Evolutionary conservation across 2,113 vertebrate genomes (phyloP), one percentile per base, ranked within the genome.

Genomic region (Arizona elegans): DNA sequence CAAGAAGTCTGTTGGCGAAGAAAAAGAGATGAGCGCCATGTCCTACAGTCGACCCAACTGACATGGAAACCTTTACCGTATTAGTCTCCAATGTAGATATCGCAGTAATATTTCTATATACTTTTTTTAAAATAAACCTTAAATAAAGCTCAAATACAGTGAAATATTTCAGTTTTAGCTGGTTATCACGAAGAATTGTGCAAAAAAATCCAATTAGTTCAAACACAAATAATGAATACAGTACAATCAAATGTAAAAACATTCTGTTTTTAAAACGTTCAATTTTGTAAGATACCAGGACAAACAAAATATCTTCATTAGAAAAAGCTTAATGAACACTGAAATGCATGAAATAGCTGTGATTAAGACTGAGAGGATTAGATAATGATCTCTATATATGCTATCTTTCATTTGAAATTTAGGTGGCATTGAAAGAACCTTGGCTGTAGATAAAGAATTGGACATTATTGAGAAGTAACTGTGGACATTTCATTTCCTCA

Each of bases 191-290:
- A 58, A 24, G 53, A 10, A 93, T 21, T 90, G 85, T 58, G 17
- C 43, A 55, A 53, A 88, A 50, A 38, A 23, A n/a, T 86, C 38
- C 65, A 55, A 5, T 65, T 65, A 43, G 62, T 91, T 91, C 91
- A 43, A 43, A 43, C 13, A 50, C 90, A 93, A 33, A 88, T 94
- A 92, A n/a, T 93, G 38, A 70, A 92, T 94, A 88, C 75, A 62
- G 43, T 91, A 43, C 55, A 70, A 85, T 89, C 43, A 87, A 81
- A 90, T 91, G 85, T 93, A 92, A 50, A 94, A 92, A 38, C 70
- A 86, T 89, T 91, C 86, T 92, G 55, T 91, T 91, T 92, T 91
- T 56, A 88, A 91, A 85, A 86, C 55, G 70, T 58, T 90, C 47
- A 65, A 65, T 58, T 94, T 62, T 85, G 88, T 56, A 56, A 92